Evolutionary conservation across 2,888 invertebrate genomes (phyloP).

Genomic region (Dione juno): DNA sequence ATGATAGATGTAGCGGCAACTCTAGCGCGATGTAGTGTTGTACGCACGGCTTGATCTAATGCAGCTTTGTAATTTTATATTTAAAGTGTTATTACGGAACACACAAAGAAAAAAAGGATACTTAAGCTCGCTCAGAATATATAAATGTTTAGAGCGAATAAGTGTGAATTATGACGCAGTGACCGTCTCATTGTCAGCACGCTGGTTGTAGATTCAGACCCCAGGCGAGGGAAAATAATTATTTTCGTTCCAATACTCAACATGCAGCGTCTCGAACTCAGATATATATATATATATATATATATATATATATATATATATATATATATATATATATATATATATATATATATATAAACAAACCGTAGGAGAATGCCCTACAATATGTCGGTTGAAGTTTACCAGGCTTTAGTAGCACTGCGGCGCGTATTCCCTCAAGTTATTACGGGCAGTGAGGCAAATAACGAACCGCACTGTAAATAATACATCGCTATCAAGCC

Average conservation of each 20-base stretch:
- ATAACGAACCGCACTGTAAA: constrained; percentile 77
- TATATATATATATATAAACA: background rate
- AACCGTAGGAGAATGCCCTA: constrained; percentile 45
- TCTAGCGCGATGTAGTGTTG: constrained; percentile 50
- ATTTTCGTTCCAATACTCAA: too few relatives aligned
- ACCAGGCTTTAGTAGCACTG: constrained; percentile 70
- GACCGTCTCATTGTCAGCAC: too few relatives aligned
- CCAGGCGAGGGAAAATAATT: too few relatives aligned
- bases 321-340: background rate
- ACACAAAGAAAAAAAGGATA: too few relatives aligned
- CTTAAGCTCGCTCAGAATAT: too few relatives aligned
- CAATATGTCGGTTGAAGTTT: constrained; percentile 42
- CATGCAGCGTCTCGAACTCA: too few relatives aligned
- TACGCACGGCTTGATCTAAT: constrained; percentile 32
- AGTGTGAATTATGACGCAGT: too few relatives aligned
- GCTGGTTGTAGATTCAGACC: too few relatives aligned
- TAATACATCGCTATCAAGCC: constrained; percentile 65
- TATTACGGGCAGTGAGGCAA: constrained; percentile 81
- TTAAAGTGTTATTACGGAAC: too few relatives aligned
- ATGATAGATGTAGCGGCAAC: constrained; percentile 69
- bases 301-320: background rate
- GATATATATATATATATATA: background rate
- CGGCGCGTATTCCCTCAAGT: constrained; percentile 78
- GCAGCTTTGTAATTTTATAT: constrained; percentile 17
- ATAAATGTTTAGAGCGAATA: too few relatives aligned